These are phyloP conservation scores for Crocodylus rhombifer DNA, from an alignment of 2,797 vertebrate species.

Conservation along the genomic window DNA sequence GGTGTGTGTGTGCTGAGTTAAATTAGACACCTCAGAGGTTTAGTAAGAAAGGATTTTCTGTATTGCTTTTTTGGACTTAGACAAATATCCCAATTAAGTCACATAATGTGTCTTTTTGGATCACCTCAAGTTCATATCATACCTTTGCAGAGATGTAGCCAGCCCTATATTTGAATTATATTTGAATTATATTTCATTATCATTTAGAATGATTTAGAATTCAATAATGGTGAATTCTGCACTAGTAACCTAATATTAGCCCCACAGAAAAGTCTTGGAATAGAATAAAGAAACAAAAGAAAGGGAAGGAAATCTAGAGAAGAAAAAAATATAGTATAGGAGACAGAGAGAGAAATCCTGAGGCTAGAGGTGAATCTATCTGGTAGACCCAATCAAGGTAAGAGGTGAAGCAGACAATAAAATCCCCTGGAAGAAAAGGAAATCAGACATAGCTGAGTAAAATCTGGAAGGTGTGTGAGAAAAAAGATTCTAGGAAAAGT, in stretches of 20 bases:
- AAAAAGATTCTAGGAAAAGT: constrained; percentile 17
- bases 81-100: no score
- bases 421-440: neutral
- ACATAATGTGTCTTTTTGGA: constrained; percentile 5
- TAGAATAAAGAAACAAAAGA: neutral
- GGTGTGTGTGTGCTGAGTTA: no score
- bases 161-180: neutral
- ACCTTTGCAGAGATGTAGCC: constrained; percentile 16
- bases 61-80: no score
- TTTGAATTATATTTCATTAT: neutral
- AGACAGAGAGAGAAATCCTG: no score
- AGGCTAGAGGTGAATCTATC: no score
- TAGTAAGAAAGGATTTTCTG: no score
- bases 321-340: neutral
- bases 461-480: neutral
- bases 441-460: neutral
- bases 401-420: neutral
- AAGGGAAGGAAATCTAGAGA: neutral
- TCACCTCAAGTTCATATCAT: neutral
- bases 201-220: neutral
- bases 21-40: no score
- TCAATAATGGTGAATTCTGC: neutral
- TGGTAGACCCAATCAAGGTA: no score
- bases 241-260: constrained; percentile 64
- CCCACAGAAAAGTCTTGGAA: neutral